Percentiles rank a stretch among this genome's conserved stretches.
Conservation (phyloP, 2,888 invertebrate species). For the Drosophila percnosoma region DNA sequence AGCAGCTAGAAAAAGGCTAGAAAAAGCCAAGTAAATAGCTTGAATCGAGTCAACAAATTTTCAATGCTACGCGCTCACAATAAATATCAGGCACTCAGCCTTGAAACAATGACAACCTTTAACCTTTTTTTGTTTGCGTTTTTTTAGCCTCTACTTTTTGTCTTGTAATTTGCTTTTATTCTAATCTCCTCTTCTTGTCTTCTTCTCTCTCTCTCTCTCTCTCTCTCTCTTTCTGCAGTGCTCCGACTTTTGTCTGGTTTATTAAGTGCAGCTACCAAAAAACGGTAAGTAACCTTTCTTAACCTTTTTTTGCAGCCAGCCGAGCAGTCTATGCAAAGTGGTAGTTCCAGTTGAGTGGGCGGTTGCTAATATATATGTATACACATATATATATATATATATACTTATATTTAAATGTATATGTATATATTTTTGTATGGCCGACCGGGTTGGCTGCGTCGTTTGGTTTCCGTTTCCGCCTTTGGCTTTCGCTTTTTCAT, state of each 20-base stretch:
- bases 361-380: constrained; percentile 12
- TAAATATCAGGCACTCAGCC: constrained; percentile 72
- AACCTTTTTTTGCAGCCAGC: constrained; percentile 53
- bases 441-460: constrained; percentile 19
- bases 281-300: constrained; percentile 68
- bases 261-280: constrained; percentile 61
- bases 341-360: constrained; percentile 66
- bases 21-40: not conserved
- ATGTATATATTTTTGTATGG: constrained; percentile 5
- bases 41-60: constrained; percentile 29
- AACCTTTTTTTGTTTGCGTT: constrained; percentile 41
- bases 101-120: constrained; percentile 61
- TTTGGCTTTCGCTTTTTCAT: constrained; percentile 81
- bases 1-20: constrained; percentile 14
- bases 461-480: constrained; percentile 72
- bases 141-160: not conserved
- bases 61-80: constrained; percentile 29
- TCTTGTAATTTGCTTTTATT: not conserved
- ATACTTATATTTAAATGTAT: constrained; percentile 1
- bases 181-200: constrained; percentile 44
- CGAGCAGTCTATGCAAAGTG: constrained; percentile 65
- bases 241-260: constrained; percentile 57
- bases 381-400: constrained; percentile 2
- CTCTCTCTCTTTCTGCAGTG: constrained; percentile 53
- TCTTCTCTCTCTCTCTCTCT: constrained; percentile 12